phyloP scores from a whole-genome alignment of 2,797 vertebrate genomes.

The Gallinago solitaria region DNA sequence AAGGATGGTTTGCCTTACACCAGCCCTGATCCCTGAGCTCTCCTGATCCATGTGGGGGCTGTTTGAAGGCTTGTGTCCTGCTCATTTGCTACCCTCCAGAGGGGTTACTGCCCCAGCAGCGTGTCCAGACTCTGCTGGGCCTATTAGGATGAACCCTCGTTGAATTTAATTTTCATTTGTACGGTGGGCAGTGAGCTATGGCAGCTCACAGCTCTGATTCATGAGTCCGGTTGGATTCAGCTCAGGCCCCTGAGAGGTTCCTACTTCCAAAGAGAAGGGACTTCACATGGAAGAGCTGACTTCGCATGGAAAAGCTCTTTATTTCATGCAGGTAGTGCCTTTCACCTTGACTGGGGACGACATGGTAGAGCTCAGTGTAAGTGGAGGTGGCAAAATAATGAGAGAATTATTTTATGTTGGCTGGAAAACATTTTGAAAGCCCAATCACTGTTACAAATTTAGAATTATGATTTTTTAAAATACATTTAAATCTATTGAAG shows the following conservation, averaged over 20 bases:
- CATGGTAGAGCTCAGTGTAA: background rate
- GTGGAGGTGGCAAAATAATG: background rate
- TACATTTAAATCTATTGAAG: background rate
- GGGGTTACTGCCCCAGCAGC: background rate
- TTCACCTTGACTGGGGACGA: background rate
- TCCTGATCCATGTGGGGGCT: fast-evolving
- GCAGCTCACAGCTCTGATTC: background rate
- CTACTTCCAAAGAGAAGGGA: background rate
- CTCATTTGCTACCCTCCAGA: fast-evolving
- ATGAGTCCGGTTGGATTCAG: background rate
- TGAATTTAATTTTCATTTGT: background rate
- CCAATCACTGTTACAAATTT: background rate
- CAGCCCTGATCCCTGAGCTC: too few species aligned
- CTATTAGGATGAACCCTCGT: background rate
- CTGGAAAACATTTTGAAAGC: background rate
- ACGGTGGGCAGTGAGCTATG: background rate
- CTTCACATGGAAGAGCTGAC: background rate
- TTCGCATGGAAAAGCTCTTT: background rate
- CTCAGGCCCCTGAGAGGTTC: background rate
- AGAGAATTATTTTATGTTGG: background rate
- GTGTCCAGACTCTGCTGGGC: background rate
- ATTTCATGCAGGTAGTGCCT: too few species aligned
- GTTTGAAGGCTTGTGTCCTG: background rate
- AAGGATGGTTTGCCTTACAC: background rate
- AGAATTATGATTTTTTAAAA: background rate